Evolutionary conservation across 1,140 invertebrate species (phyloP), one percentile per base, ranked within the genome.

Genomic region (Achroia grisella): DNA sequence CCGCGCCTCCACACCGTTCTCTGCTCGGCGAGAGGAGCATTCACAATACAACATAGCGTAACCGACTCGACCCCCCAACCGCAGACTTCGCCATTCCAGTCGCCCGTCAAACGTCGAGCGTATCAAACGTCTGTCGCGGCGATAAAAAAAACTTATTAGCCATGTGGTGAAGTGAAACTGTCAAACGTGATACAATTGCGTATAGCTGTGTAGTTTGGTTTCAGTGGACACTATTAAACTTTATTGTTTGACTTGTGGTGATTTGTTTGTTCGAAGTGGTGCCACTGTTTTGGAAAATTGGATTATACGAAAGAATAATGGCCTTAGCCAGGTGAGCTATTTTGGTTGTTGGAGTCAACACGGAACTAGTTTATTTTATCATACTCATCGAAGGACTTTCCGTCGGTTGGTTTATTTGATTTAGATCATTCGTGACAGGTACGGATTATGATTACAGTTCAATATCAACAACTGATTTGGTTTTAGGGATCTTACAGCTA

Each of bases 281-380:
- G 74, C 58, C 56, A 62, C 61, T 67, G 62, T 62, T 69, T 71
- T 67, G 70, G 71, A 78, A 80, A 78, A 75, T 79, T 85, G 81
- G 81, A 85, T 85, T 85, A 73, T 76, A 81, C 78, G 65, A 79
- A 68, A 66, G 70, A 74, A 84, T 82, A 78, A 85, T 85, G 81
- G 81, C 81, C 75, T 85, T 85, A 85, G 81, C 81, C 73, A 85
- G 81, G 81, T 85, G 71, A 82, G 81, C 75, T 85, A 85, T 82
- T 82, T 82, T 72, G 62, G 76, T 80, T 82, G 78, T 66, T 82
- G 67, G 62, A 78, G 76, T 82, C 72, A 82, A 84, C 75, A 60
- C 80, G 80, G 80, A 84, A 84, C 72, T 80, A 69, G 72, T 81
- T 76, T 80, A 69, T 74, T 79, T 79, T 72, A 71, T 69, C 63